Conservation (phyloP, 1,140 invertebrate genomes). For the Lasioglossum albipes region DNA sequence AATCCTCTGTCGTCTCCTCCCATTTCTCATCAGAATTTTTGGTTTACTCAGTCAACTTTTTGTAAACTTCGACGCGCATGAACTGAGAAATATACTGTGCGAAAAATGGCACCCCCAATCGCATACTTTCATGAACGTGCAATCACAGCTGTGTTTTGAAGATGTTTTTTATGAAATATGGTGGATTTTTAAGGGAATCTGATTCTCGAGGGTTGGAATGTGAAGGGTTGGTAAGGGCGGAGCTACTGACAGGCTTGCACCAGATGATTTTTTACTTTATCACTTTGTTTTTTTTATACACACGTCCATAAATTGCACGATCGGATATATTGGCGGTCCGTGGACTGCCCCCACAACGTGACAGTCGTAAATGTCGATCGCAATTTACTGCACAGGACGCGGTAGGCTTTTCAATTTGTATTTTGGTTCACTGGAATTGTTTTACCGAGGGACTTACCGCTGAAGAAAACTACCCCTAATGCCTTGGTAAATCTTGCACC, state of each 20-base stretch:
- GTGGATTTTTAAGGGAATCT: not conserved
- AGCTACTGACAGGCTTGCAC: not conserved
- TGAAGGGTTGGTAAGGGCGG: too few relatives aligned
- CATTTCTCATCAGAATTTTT: not conserved
- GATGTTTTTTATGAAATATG: not conserved
- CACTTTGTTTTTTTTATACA: not conserved
- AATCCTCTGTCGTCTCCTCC: not conserved
- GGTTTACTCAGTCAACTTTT: not conserved
- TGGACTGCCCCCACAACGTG: not conserved
- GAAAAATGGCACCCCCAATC: not conserved
- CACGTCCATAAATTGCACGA: not conserved
- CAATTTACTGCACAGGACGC: not conserved
- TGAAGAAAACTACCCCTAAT: not conserved
- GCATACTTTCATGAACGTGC: not conserved
- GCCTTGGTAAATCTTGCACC: not conserved
- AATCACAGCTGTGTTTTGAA: not conserved
- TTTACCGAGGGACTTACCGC: not conserved
- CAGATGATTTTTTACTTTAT: not conserved
- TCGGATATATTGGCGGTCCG: not conserved
- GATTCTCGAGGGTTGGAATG: not conserved
- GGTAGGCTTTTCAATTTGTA: fast-evolving
- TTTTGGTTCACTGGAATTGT: not conserved
- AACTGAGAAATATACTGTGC: not conserved
- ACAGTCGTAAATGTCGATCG: not conserved
- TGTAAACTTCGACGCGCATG: not conserved